Evolutionary conservation across 2,888 invertebrate species (phyloP).

Genomic region (Trichogramma dendrolimi): DNA sequence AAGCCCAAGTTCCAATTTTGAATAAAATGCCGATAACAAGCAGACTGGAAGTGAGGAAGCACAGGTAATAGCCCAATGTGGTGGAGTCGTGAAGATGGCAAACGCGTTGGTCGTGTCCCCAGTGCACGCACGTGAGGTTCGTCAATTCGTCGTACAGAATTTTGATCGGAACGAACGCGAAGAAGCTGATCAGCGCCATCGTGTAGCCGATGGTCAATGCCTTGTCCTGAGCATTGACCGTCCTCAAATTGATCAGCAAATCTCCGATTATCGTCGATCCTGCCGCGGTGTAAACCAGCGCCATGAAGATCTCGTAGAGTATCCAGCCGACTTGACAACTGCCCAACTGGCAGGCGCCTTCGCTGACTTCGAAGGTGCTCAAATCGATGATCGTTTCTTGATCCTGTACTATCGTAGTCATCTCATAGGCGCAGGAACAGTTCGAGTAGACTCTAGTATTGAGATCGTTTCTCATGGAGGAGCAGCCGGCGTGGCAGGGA

Average conservation of each 20-base stretch:
- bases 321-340: constrained; percentile 56
- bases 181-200: constrained; percentile 55
- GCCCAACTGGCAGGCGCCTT: constrained; percentile 57
- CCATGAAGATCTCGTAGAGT: constrained; percentile 51
- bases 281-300: constrained; percentile 49
- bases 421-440: constrained; percentile 54
- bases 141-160: constrained; percentile 61
- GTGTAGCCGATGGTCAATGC: constrained; percentile 60
- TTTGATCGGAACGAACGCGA: constrained; percentile 63
- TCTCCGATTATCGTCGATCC: constrained; percentile 54
- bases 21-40: constrained; percentile 51
- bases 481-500: constrained; percentile 72
- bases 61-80: constrained; percentile 53
- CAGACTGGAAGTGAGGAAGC: constrained; percentile 52
- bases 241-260: constrained; percentile 56
- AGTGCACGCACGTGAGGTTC: constrained; percentile 53
- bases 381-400: not conserved
- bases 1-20: constrained; percentile 53
- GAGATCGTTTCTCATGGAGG: constrained; percentile 49
- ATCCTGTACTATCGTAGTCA: constrained; percentile 4
- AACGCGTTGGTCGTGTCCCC: constrained; percentile 48
- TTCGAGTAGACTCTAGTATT: constrained; percentile 53
- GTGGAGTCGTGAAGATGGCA: constrained; percentile 55
- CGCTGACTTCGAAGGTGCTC: constrained; percentile 46
- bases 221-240: constrained; percentile 61